Evolutionary conservation across 2,888 invertebrate species (phyloP), one percentile per base, ranked within the genome.

Genomic region (Tenthredo mesomela): DNA sequence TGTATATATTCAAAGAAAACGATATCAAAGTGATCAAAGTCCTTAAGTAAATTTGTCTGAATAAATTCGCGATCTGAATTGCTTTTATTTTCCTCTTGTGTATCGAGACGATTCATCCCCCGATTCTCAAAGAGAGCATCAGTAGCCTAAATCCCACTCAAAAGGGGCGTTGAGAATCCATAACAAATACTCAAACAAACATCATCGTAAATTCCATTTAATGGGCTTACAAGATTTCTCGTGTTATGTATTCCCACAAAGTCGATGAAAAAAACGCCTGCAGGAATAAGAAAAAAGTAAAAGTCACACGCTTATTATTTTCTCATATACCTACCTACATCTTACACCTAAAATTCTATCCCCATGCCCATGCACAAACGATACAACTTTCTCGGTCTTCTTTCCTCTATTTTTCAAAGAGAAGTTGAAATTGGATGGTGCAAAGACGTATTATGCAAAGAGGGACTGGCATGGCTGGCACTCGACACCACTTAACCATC

Each of bases 351-450:
- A 54, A 54, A 54, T 54, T n/a, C 1, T 33, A n/a, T 54, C 54
- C n/a, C 54, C 47, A n/a, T n/a, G n/a, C n/a, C n/a, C n/a, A n/a
- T 47, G 15, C 54, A n/a, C 54, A 54, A 54, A 54, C 54, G 29
- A 33, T 67, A 70, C 37, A 54, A 54, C n/a, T 54, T 54, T 6
- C 50, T 50, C 18, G 18, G n/a, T 50, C 50, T 5, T 50, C 0
- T 18, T 50, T 2, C 10, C 9, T 70, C 37, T 70, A 70, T 70
- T 37, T 70, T 70, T 40, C 4, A 18, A 25, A 18, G 47, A 75
- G 10, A 54, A 77, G 77, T 77, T 77, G 54, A 54, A 77, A 77
- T 77, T 77, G 77, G 77, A 77, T 77, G 77, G 61, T 61, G 61
- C 75, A 37, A 21, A n/a, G 77, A 29, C 54, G 54, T 77, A 50